These are phyloP conservation scores for Aegithalos caudatus DNA, from an alignment of 2,113 vertebrate species.

Conservation along the genomic window DNA sequence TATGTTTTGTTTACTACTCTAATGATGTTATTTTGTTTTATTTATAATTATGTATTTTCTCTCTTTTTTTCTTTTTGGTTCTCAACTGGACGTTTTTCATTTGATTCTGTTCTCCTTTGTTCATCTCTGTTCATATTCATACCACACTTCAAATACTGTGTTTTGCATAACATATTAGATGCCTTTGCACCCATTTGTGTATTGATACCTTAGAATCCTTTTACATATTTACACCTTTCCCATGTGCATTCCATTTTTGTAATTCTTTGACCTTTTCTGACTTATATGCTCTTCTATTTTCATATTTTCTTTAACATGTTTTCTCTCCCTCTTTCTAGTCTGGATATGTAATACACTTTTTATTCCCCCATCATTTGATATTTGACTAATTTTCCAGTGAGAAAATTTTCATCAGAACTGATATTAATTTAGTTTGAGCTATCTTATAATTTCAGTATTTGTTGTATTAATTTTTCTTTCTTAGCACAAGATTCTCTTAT, in stretches of 20 bases:
- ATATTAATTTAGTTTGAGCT: neutral
- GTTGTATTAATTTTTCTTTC: neutral
- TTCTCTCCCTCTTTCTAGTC: neutral
- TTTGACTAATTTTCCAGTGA: neutral
- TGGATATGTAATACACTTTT: neutral
- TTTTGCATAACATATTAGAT: neutral
- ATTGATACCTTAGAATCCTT: neutral
- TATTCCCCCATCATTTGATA: neutral
- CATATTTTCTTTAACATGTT: neutral
- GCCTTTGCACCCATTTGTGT: neutral
- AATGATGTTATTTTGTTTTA: neutral
- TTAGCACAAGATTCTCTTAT: neutral
- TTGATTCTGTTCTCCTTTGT: neutral
- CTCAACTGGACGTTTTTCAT: neutral
- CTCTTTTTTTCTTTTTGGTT: neutral
- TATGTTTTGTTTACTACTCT: neutral
- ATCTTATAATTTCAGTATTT: neutral
- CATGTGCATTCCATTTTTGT: neutral
- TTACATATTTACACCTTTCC: neutral
- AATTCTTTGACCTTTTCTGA: neutral
- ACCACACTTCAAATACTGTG: neutral
- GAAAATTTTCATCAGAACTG: neutral
- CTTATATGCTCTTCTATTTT: neutral
- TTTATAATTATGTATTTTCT: neutral
- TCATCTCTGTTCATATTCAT: neutral